These are phyloP conservation scores for Mechanitis mazaeus DNA, from an alignment of 2,888 invertebrate genomes.

Conservation along the genomic window DNA sequence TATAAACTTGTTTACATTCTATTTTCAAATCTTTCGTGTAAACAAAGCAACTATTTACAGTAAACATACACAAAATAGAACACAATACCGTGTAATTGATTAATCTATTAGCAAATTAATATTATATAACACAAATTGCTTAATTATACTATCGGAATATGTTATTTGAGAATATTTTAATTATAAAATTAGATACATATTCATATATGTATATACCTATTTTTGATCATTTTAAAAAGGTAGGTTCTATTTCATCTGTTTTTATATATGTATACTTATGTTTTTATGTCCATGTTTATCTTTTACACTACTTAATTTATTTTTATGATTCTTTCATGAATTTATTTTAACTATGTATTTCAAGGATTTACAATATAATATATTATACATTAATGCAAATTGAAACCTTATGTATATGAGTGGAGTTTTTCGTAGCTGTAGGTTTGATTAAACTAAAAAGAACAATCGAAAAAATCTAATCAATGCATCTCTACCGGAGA, in stretches of 20 bases:
- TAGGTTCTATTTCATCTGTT: too few relatives aligned
- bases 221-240: too few relatives aligned
- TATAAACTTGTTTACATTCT: too few relatives aligned
- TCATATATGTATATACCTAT: not conserved
- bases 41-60: not conserved
- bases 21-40: not conserved
- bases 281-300: too few relatives aligned
- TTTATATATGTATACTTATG: too few relatives aligned
- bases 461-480: slow-evolving; percentile 1
- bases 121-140: slow-evolving; percentile 18
- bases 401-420: too few relatives aligned
- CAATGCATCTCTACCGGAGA: slow-evolving; percentile 23
- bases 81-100: slow-evolving; percentile 30
- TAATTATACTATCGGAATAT: slow-evolving; percentile 18
- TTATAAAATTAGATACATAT: slow-evolving; percentile 1
- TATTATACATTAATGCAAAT: too few relatives aligned
- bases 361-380: too few relatives aligned
- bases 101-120: slow-evolving; percentile 39
- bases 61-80: not conserved
- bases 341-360: not conserved
- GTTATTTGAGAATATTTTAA: slow-evolving; percentile 19
- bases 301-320: too few relatives aligned
- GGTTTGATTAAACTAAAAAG: not conserved
- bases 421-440: too few relatives aligned
- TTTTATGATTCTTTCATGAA: too few relatives aligned